Percentiles rank a stretch among this genome's conserved stretches.
Conservation (phyloP, 35 echinoderm and acorn worm species). For the Heliocidaris tuberculata region DNA sequence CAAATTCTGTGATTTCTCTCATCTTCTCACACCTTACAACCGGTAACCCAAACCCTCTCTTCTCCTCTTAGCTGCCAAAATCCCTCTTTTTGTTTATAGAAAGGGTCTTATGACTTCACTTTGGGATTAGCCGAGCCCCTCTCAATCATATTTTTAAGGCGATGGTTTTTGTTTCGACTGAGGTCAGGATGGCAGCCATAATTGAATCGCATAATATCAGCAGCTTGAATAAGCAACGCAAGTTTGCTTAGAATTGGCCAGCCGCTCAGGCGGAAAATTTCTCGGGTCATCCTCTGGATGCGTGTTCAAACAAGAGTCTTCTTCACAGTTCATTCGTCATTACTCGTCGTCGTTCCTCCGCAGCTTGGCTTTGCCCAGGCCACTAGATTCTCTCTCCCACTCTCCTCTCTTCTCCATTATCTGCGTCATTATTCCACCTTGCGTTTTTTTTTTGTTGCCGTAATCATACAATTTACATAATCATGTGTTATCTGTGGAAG, state of each 20-base stretch:
- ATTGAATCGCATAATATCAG: constrained; percentile 53
- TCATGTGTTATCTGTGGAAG: constrained; percentile 30
- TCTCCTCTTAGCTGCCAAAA: neutral
- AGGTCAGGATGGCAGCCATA: constrained; percentile 37
- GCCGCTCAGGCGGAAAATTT: constrained; percentile 36
- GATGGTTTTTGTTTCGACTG: constrained; percentile 33
- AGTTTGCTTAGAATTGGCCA: constrained; percentile 45
- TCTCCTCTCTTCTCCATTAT: constrained; percentile 43
- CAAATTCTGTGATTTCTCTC: neutral
- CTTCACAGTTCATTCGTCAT: constrained; percentile 45
- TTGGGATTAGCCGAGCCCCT: neutral
- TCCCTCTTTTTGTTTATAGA: constrained; percentile 12
- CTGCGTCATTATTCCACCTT: constrained; percentile 33
- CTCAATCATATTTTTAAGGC: neutral
- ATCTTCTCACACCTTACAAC: neutral
- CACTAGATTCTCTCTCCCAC: neutral
- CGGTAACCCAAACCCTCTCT: neutral
- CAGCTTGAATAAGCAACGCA: constrained; percentile 52
- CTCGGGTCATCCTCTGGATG: constrained; percentile 32
- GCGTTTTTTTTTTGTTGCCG: constrained; percentile 21
- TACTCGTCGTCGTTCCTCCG: neutral
- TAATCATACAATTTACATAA: constrained; percentile 54
- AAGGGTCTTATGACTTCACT: constrained; percentile 10
- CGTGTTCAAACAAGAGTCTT: constrained; percentile 45
- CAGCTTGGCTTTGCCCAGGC: neutral